Evolutionary conservation across 2,888 invertebrate species (phyloP), one percentile per base, ranked within the genome.

Genomic region (Podabrus alpinus): DNA sequence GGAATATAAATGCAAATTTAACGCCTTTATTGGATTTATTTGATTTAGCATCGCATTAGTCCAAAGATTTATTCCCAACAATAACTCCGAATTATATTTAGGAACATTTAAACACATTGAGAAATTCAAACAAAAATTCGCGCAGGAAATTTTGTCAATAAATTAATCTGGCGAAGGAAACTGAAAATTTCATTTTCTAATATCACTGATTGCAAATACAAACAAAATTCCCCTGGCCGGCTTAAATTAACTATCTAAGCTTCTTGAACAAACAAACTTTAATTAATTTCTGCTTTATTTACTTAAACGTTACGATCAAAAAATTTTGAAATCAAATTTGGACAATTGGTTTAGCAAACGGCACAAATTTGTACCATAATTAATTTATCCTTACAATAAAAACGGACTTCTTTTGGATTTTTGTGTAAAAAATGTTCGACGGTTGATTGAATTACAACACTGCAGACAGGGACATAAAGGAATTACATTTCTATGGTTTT

Each of bases 401-500:
- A 61, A 61, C 16, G 17, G 61, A 64, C 62, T 17, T 10, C 62
- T 64, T 64, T 64, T 64, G n/a, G 62, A 64, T 64, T 64, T 60
- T 64, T 64, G 21, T 64, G 62, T 64, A 64, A 64, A 64, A 64
- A 21, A 64, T 64, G 62, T 21, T 16, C n/a, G 62, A 17, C 62
- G 21, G 19, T 64, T 64, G 62, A 64, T 64, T 19, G 62, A 64
- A 64, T 64, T 64, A 64, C 62, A 19, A 3, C 17, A 11, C 62
- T 64, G 21, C 62, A 64, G 19, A 19, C 21, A 64, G 19, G 62
- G 19, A 64, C 19, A 21, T 19, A 64, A 64, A 64, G 11, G 16
- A 64, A 64, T 64, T 64, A 64, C 62, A 64, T 64, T 64, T 64
- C 62, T 64, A 64, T 64, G 62, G 62, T 64, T 64, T 64, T 19